Evolutionary conservation across 2,797 vertebrate species (phyloP), one percentile per base, ranked within the genome.

Genomic region (Thalassophryne amazonica): DNA sequence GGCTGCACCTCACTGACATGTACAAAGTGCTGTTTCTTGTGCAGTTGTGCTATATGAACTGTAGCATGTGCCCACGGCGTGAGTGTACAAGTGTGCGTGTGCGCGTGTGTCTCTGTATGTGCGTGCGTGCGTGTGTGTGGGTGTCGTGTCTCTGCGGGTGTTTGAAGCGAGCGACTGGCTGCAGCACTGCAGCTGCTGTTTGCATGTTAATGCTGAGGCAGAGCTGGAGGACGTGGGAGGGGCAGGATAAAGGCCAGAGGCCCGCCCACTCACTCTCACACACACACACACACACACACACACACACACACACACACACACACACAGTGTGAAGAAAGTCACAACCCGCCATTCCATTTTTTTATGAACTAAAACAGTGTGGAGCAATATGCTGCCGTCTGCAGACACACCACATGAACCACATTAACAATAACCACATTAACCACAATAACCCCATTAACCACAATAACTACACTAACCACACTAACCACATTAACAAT

Each of bases 171-270:
- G 71, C 56, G 49, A 73, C 80, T 73, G 78, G 73, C 67, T 72
- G 68, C 83, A 81, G 61, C 39, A 53, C 73, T 76, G 77, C 80
- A 83, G 77, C 78, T 83, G 84, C 80, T 67, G 86, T 82, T 82
- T 84, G 82, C 83, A 90, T 91, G 85, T 70, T 89, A 90, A 91
- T 91, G 85, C 81, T 71, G 73, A 60, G 63, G 81, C 82, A 84
- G 83, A 71, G 80, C 77, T 83, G 78, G 78, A 82, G 67, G 80
- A 88, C 69, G 88, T 91, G 86, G 89, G 89, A 91, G 90, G 78
- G 64, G 76, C 84, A 83, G 85, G 78, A 78, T 85, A 90, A 86
- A 89, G 89, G 89, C 88, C 85, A 87, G 75, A 81, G 59, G 68
- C 89, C 88, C 68, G 73, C 86, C 60, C 85, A 82, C 60, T 64